Base-by-base conservation (phyloP, 2,888 invertebrate species). In the Noctuana brunneofusca region DNA sequence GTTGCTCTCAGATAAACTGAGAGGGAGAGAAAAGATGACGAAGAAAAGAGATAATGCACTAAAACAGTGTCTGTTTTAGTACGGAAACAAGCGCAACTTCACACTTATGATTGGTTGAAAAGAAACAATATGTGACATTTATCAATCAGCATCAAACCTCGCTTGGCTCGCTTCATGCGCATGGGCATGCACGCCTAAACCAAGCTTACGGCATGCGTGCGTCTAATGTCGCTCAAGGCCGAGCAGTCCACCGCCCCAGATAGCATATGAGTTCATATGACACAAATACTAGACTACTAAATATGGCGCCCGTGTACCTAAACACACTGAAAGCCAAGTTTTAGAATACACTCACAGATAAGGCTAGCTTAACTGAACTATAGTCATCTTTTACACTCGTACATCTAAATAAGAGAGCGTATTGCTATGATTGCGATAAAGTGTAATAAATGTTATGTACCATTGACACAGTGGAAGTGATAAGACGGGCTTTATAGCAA, bases 231-330 rank as follows among this genome's bases (percentile, higher is more conserved):
- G 35, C 50, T 30, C 58, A 58, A 58, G 58, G 58, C 58, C 58
- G 38, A 16, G 38, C 41, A 38, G 11, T 27, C 49, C 27, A 14
- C 53, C 67, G 56, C 53, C 60, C 63, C 58, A 54, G 64, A 65
- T 66, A 63, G 67, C 64, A 5, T 16, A 41, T 41, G 38, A 14
- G 38, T 16, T 41, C 38, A 58, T 66, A 63, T 66, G 68, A 65
- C 68, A 68, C 56, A 66, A 63, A 65, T 68, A 65, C 65, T 64
- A 58, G 46, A 49, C 55, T 60, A 64, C 50, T 43, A n/a, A 58
- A 8, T 14, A 46, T 20, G 43, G 14, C 16, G 41, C 41, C 8
- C 8, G 41, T 18, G 5, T 41, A 14, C 8, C 16, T 41, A 5
- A 18, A 2, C 41, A 41, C 41, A 41, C 41, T 16, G 3, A n/a